Evolutionary conservation across 2,797 vertebrate genomes (phyloP).

Genomic region (Oryzias dopingdopingensis): DNA sequence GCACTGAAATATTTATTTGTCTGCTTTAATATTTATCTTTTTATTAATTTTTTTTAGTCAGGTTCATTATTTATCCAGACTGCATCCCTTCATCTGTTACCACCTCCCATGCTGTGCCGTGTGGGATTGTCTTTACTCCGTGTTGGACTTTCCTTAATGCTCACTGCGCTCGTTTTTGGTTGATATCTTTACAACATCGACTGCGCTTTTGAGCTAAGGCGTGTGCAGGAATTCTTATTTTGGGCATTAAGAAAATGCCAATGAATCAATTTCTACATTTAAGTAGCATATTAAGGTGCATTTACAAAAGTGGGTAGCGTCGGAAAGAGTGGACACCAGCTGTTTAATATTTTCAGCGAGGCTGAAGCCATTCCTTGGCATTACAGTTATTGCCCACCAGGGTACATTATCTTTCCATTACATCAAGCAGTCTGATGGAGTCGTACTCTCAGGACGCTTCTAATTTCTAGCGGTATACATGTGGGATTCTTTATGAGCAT

Average conservation of each 20-base stretch:
- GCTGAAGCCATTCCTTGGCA: conserved; percentile 51
- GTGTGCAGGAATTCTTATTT: conserved; percentile 38
- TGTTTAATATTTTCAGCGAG: conserved; percentile 59
- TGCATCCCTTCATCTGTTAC: neutral
- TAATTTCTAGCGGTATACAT: conserved; percentile 48
- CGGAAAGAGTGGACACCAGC: conserved; percentile 43
- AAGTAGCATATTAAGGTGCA: conserved; percentile 49
- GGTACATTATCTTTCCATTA: conserved; percentile 70
- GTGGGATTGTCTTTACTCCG: conserved; percentile 22
- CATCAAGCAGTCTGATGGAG: conserved; percentile 61
- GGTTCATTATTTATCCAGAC: conserved; percentile 13
- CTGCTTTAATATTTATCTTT: conserved; percentile 32
- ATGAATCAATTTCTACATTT: conserved; percentile 53
- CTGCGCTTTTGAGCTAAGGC: conserved; percentile 1
- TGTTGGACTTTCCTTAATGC: conserved; percentile 21
- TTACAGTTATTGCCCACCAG: conserved; percentile 63
- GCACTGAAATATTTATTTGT: conserved; percentile 42
- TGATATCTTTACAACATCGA: conserved; percentile 17
- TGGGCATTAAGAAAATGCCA: conserved; percentile 33
- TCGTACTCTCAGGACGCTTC: conserved; percentile 57
- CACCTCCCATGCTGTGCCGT: neutral
- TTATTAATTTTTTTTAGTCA: conserved; percentile 14
- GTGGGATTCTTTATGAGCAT: conserved; percentile 47
- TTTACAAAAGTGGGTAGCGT: conserved; percentile 55
- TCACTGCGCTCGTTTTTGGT: conserved; percentile 26